Evolutionary conservation across 2,888 invertebrate genomes (phyloP), one percentile per base, ranked within the genome.

Genomic region (Melanchra persicariae): DNA sequence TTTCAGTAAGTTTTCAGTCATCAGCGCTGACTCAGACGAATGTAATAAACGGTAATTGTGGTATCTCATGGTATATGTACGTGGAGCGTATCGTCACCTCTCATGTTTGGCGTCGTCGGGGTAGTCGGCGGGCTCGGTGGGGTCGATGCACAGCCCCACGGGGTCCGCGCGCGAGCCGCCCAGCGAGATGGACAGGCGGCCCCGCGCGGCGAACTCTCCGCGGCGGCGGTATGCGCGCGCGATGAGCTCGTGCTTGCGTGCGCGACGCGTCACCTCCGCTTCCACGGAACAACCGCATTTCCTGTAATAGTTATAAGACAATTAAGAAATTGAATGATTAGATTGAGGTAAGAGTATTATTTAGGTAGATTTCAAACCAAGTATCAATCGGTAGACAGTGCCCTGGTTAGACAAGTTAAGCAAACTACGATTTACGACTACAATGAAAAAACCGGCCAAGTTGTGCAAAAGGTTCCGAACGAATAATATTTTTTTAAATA

Each of bases 131-230:
- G 94, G 95, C 84, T 91, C 87, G 75, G 94, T 92, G 88, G 92
- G 93, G 84, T 95, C 95, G 54, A 96, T 87, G 71, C 94, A 94
- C 52, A 98, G 93, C 4, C 98, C 98, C 15, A 99, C 98, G 15
- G 99, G 99, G 95, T 99, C 99, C 78, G 98, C 98, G 84, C 98
- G 98, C 6, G 98, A 97, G 82, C 98, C 98, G 77, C 98, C 98
- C 80, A 99, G 97, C 81, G 98, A 98, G 88, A 99, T 98, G 57
- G 99, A 99, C 57, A 99, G 96, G 17, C 98, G 96, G 10, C 98
- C 98, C 82, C 98, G 98, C 88, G 97, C 97, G 82, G 98, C 97
- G 87, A 98, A 97, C 87, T 98, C 98, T 85, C 98, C 98, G 54
- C 99, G 97, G 70, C 98, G 98, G 0, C 98, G 98, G 96, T 98